Percentiles rank a stretch among this genome's conserved stretches.
Conservation (phyloP, 2,113 vertebrate species). For the Dicerorhinus sumatrensis region DNA sequence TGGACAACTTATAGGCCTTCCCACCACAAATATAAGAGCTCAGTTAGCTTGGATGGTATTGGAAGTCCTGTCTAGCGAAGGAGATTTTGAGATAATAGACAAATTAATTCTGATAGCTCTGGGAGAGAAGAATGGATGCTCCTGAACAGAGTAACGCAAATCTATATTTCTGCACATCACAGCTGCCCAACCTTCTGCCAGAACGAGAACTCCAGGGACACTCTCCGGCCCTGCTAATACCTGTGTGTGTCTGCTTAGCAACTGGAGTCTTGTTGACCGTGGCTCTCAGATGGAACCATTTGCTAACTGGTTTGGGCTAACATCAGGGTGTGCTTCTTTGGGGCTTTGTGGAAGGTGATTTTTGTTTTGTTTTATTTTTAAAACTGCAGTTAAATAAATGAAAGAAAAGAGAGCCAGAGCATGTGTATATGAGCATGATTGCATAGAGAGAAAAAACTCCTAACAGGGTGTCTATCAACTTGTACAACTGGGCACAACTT, state of each 20-base stretch:
- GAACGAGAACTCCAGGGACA: not conserved
- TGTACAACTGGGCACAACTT: not conserved
- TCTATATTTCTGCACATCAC: not conserved
- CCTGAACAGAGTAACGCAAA: not conserved
- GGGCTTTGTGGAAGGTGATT: not conserved
- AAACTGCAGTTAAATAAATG: not conserved
- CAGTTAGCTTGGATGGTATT: not conserved
- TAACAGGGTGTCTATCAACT: too few relatives aligned
- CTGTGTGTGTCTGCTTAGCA: not conserved
- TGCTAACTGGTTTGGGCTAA: not conserved
- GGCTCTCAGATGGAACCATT: not conserved
- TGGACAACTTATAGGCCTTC: not conserved
- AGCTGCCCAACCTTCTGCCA: not conserved
- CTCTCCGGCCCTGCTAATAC: not conserved
- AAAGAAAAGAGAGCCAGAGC: not conserved
- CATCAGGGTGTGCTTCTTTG: not conserved
- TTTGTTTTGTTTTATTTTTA: constrained; percentile 17
- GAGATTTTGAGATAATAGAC: not conserved
- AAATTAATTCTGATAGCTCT: not conserved
- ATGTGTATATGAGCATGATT: not conserved
- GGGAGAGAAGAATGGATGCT: not conserved
- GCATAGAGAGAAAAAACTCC: not conserved
- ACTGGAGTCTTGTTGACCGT: not conserved
- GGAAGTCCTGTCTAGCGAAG: not conserved
- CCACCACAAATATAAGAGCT: not conserved